These are phyloP conservation scores for Pogonophryne albipinna DNA, from an alignment of 2,797 vertebrate genomes.

Conservation along the genomic window DNA sequence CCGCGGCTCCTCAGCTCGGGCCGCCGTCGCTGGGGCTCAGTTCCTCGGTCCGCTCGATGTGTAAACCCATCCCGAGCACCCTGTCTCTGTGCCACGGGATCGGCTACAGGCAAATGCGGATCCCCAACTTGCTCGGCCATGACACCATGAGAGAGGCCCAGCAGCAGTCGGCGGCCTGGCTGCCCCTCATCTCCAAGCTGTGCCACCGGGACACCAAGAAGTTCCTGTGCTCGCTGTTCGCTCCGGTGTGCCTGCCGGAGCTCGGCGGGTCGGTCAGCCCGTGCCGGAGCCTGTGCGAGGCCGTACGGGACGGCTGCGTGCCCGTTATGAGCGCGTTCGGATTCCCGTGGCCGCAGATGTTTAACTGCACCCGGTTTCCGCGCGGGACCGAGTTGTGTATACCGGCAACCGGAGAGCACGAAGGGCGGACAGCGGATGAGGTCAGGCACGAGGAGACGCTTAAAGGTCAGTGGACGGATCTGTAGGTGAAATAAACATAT, in stretches of 20 bases:
- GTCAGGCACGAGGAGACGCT: constrained; percentile 69
- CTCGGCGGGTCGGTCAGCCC: constrained; percentile 81
- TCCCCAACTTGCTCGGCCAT: constrained; percentile 89
- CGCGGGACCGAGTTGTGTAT: constrained; percentile 83
- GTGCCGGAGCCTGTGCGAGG: constrained; percentile 84
- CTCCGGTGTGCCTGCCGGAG: constrained; percentile 86
- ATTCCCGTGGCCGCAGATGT: constrained; percentile 89
- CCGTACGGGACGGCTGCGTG: constrained; percentile 84
- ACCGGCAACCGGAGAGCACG: constrained; percentile 71
- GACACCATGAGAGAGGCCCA: constrained; percentile 84
- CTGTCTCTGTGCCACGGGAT: constrained; percentile 86
- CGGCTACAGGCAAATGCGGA: constrained; percentile 87
- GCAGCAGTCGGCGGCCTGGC: constrained; percentile 87
- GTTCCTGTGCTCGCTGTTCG: constrained; percentile 89
- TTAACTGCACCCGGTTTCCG: constrained; percentile 87
- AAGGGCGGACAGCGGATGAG: constrained; percentile 56
- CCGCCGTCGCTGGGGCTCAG: constrained; percentile 64
- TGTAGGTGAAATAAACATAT: not conserved
- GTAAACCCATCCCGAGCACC: constrained; percentile 84
- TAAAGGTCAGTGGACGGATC: constrained; percentile 68
- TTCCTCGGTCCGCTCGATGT: constrained; percentile 79
- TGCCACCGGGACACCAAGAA: constrained; percentile 87
- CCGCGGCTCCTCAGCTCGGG: constrained; percentile 51
- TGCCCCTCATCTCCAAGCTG: constrained; percentile 85
- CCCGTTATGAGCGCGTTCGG: constrained; percentile 89